Evolutionary conservation across 2,888 invertebrate species (phyloP), one percentile per base, ranked within the genome.

Genomic region (Oithona nana): DNA sequence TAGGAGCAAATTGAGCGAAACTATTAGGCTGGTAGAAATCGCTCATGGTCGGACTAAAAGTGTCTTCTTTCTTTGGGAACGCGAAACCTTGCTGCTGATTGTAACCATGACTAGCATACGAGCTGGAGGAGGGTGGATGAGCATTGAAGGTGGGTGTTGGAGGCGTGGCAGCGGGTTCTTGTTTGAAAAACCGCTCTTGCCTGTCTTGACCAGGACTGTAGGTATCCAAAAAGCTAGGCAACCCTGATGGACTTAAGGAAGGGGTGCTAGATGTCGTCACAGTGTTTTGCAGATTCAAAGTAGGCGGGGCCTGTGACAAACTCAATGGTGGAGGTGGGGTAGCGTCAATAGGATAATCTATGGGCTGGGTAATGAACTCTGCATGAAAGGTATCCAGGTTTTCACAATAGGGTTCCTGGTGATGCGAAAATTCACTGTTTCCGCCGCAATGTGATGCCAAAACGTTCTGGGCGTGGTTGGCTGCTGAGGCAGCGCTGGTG

Each of bases 311-410:
- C 11, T 20, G 52, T 8, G 8, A 13, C 57, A 24, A 28, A n/a
- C 20, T 11, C 39, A 39, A 39, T 11, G 57, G 30, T 20, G 59
- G 49, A 11, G 59, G 49, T 49, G 59, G 50, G 20, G 13, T 3
- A 2, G 22, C 59, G 24, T 50, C 49, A 22, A 39, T 24, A 6
- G 39, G 59, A 50, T 59, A 59, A 26, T 59, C 59, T n/a, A 59
- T 59, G 22, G 59, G 59, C n/a, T 59, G 59, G 24, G 59, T 59
- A n/a, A 59, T 59, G 59, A 59, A 59, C 29, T 59, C 59, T 16
- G 48, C 59, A 24, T 59, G 59, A 59, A 59, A 59, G 49, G 59
- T 50, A 28, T 50, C 49, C 16, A 59, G 39, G 24, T 24, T 22
- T 22, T 59, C 59, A 16, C 49, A 13, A 59, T 26, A 59, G 48